Conservation (phyloP, 2,888 invertebrate species). For the Limnephilus marmoratus region DNA sequence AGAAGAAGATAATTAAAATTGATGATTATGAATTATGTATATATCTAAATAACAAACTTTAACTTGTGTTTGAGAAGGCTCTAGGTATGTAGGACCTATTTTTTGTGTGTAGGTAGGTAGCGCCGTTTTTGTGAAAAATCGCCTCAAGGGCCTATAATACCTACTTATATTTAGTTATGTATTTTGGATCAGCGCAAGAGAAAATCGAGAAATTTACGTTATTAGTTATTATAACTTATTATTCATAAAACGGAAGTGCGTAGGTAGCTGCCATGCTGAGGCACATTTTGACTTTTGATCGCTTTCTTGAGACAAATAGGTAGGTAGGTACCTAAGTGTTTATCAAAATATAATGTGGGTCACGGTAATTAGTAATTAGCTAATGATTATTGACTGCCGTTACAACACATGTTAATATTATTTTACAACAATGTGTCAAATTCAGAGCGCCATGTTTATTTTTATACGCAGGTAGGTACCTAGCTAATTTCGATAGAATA, state of each 20-base stretch:
- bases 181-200: not conserved
- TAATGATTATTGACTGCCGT: not conserved
- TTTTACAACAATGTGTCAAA: not conserved
- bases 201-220: not conserved
- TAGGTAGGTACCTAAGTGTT: not conserved
- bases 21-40: not conserved
- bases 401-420: not conserved
- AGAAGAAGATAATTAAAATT: not conserved
- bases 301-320: not conserved
- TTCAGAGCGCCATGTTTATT: not conserved
- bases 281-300: not conserved
- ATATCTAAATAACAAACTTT: not conserved
- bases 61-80: not conserved
- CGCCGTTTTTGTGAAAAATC: too few species aligned
- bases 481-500: not conserved
- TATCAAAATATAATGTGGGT: not conserved
- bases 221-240: not conserved
- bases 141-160: not conserved
- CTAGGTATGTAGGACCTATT: not conserved
- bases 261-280: not conserved
- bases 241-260: not conserved
- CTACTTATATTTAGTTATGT: not conserved
- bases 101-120: not conserved
- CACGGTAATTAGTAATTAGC: not conserved
- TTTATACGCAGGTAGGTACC: not conserved